phyloP scores from a whole-genome alignment of 2,113 vertebrate species.

The Prietella phreatophila region DNA sequence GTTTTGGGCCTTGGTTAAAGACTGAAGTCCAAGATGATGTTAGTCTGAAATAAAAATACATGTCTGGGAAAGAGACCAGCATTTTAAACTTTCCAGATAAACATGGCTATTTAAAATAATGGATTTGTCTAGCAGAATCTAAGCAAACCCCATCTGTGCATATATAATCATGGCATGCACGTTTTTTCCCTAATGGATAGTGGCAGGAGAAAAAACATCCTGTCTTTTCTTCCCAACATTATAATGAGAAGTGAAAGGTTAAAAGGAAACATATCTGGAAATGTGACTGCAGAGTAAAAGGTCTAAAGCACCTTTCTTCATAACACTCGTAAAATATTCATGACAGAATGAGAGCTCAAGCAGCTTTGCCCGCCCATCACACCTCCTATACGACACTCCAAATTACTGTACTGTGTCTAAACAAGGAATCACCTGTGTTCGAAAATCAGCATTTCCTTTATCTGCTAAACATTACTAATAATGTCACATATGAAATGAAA shows the following conservation, averaged over 20 bases:
- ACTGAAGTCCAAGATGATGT: neutral
- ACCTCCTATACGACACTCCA: neutral
- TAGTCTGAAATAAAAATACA: neutral
- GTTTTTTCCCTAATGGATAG: slow-evolving; percentile 6
- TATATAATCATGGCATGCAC: slow-evolving; percentile 7
- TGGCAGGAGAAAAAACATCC: slow-evolving; percentile 7
- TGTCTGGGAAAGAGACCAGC: slow-evolving; percentile 30
- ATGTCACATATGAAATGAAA: neutral
- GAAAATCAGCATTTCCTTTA: neutral
- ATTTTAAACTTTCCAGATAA: slow-evolving; percentile 17
- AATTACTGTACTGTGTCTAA: slow-evolving; percentile 1
- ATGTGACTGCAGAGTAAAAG: slow-evolving; percentile 11
- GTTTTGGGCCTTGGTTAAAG: neutral
- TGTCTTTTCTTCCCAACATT: slow-evolving; percentile 34
- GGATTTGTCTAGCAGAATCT: slow-evolving; percentile 28
- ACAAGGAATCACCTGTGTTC: neutral
- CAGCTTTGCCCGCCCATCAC: neutral
- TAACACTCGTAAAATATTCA: slow-evolving; percentile 31
- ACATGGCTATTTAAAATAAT: slow-evolving; percentile 32
- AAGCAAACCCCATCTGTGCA: slow-evolving; percentile 23
- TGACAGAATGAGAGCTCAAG: neutral
- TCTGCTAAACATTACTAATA: neutral
- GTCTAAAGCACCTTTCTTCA: slow-evolving; percentile 15
- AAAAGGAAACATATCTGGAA: slow-evolving; percentile 25
- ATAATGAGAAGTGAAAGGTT: slow-evolving; percentile 32